Base-by-base conservation (phyloP, 2,797 vertebrate species). In the Diplodus puntazzo region DNA sequence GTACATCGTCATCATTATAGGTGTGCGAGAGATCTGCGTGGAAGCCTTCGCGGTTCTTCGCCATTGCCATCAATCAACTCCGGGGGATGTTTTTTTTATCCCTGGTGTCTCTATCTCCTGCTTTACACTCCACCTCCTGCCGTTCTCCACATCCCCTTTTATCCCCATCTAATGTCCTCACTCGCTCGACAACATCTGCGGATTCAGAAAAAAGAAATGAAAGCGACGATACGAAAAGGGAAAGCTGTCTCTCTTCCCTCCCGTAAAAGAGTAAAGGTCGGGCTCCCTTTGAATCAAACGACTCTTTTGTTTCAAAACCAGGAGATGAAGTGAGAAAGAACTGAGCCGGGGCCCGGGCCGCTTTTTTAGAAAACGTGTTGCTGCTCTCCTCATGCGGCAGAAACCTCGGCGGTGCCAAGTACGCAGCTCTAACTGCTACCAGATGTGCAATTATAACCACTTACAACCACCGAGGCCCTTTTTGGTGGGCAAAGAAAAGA, bases 391-490 rank as follows among this genome's bases (percentile, higher is more conserved):
- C 21, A 34, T 70, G 80, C 69, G 57, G 81, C 77, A 82, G 67
- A 89, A 88, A 79, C 54, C 69, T 78, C 7, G 2, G 1, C 4
- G 55, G 54, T 89, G 91, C 90, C 89, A 93, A 92, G 71, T 80
- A 86, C 55, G 69, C 88, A 34, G 72, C 76, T 79, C 60, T 92
- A 93, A 95, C 80, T 86, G 79, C 85, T 88, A 92, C 88, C 94
- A 95, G 92, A 94, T 94, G 92, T 87, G 72, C 87, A 90, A 89
- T 92, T 91, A 86, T 64, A 86, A 73, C 72, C 81, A 69, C 80
- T 86, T 69, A 69, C 59, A 89, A 81, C 75, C 86, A 83, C 83
- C 75, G 46, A 72, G 76, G 86, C 80, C 60, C 52, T 74, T 74
- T 86, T 85, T 73, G 49, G 73, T 61, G 73, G 83, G 86, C 78